These are phyloP conservation scores for Axinella damicornis DNA, from an alignment of 37 sponge, comb jelly and placozoan species.

Conservation along the genomic window DNA sequence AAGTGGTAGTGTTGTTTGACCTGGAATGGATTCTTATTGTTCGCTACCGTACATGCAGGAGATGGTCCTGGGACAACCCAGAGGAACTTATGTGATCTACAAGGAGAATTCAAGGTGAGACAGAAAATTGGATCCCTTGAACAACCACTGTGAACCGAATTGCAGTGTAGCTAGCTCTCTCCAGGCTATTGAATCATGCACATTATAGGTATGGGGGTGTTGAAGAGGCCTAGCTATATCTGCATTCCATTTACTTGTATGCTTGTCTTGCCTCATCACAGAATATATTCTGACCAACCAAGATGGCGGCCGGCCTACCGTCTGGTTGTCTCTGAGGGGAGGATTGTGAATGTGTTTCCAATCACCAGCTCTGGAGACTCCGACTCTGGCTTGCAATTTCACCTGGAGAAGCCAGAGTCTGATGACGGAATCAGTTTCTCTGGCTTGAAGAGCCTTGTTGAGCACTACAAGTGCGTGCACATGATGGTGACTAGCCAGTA, in stretches of 20 bases:
- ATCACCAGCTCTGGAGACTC: neutral
- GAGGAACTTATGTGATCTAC: constrained; percentile 50
- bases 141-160: too few species aligned
- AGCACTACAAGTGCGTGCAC: constrained; percentile 30
- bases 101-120: neutral
- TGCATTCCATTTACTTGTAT: too few species aligned
- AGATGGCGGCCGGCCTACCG: neutral
- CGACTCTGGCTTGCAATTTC: neutral
- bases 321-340: constrained; percentile 32
- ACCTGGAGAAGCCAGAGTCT: too few species aligned
- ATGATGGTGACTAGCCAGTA: too few species aligned
- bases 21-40: neutral
- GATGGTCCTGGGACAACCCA: constrained; percentile 38
- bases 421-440: neutral
- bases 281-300: neutral
- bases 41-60: constrained; percentile 9
- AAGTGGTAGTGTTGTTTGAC: neutral
- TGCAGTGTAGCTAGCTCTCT: too few species aligned
- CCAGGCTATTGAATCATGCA: too few species aligned
- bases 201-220: too few species aligned
- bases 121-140: too few species aligned
- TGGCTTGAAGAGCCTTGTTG: constrained; percentile 14
- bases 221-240: too few species aligned
- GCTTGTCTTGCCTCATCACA: neutral
- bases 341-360: constrained; percentile 1